Base-by-base conservation (phyloP, 2,113 vertebrate species). In the Microtus montanus region DNA sequence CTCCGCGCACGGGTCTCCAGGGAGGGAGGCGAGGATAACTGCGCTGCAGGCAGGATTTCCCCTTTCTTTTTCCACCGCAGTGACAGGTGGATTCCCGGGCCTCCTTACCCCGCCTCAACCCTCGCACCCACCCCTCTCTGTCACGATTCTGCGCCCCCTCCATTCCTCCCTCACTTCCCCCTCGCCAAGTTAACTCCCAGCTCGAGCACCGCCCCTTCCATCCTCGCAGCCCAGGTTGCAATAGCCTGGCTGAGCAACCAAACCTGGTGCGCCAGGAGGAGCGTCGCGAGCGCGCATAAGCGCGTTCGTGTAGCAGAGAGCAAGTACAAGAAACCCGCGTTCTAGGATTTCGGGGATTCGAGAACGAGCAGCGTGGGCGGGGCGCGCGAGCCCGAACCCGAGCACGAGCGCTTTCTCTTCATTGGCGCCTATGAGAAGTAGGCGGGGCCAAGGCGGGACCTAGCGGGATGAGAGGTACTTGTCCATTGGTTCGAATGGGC, bases 61-160 rank as follows among this genome's bases (percentile, higher is more conserved):
- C 61, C 89, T 89, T 92, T 92, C 95, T 95, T 64, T 85, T 85
- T 20, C 90, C 91, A 54, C 96, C 85, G 94, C 94, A 97, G 95
- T 96, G 95, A 97, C 95, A 95, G 89, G 96, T 93, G 96, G 96
- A 97, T 96, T 96, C 97, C 95, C 77, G 92, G 87, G 91, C 87
- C 93, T 92, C 84, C 92, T 87, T 85, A 19, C 30, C 54, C 44
- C 44, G 47, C 63, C 28, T 38, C 88, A 89, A 52, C 79, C 86
- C 84, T 41, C 8, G 63, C 90, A 64, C 71, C 95, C 80, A 5
- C 93, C 93, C 82, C 88, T 90, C 91, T 89, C 87, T 92, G 92
- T 77, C 94, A 49, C 92, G 91, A 96, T 90, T 80, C 94, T 6
- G 70, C 73, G 90, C 44, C 63, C 61, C 10, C 1, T 19, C 5